Base-by-base conservation (phyloP, 1,140 invertebrate species). In the Eurosta solidaginis region DNA sequence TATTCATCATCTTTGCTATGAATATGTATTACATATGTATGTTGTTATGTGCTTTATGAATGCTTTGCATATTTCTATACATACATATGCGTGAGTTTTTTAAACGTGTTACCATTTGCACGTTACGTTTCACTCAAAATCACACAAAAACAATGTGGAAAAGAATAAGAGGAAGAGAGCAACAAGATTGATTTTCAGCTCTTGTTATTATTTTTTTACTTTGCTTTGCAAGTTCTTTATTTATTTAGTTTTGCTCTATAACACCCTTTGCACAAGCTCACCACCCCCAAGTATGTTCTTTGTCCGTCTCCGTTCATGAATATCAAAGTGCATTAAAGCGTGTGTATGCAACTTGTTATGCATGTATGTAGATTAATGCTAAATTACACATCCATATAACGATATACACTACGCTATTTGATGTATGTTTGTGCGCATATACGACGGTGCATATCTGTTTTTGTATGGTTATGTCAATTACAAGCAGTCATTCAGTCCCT, bases 51-150 rank as follows among this genome's bases (percentile, higher is more conserved):
- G n/a, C n/a, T n/a, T n/a, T n/a, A n/a, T 54, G 50, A 54, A 20
- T 54, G 50, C 22, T 7, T n/a, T 10, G 33, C 5, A 7, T 42
- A 6, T 9, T n/a, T 36, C 1, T 20, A 20, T 63, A 17, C 6
- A 25, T 9, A 17, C 10, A 14, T 59, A 14, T 59, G 27, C n/a
- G 25, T 9, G 17, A 22, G 59, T 68, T 29, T 36, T 3, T 33
- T 68, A 68, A 68, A 68, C 59, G 59, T 68, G 59, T 68, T 68
- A 33, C 59, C 59, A 68, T 68, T 68, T 68, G 59, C 59, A 68
- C 59, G 59, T 68, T 42, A 68, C 10, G 27, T 68, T 1, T 33
- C 59, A 68, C 29, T 68, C 59, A 29, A 68, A 68, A 33, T 68
- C 40, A 33, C 36, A 68, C 33, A 68, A 68, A 33, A 36, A 68